phyloP scores from a whole-genome alignment of 23 tunicate genomes.

The Diplosoma virens region DNA sequence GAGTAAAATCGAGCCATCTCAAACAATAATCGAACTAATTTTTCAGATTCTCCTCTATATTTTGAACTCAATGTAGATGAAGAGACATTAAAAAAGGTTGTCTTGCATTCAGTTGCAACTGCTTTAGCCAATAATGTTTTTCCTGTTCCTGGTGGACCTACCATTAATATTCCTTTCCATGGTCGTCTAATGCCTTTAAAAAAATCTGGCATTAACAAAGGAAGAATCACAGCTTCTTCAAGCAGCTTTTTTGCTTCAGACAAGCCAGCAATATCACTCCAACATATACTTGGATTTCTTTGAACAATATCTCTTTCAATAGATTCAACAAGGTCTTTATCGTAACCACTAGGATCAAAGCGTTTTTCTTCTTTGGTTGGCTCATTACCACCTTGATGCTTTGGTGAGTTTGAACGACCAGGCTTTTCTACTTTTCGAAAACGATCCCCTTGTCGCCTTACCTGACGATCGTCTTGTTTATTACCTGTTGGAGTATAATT shows the following conservation, averaged over 20 bases:
- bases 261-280: constrained; percentile 91
- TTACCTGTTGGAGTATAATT: constrained; percentile 22
- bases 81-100: constrained; percentile 95
- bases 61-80: constrained; percentile 95
- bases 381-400: constrained; percentile 43
- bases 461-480: constrained; percentile 36
- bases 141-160: constrained; percentile 98
- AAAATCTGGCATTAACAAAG: constrained; percentile 91
- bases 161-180: constrained; percentile 96
- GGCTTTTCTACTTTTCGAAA: constrained; percentile 22
- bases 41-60: constrained; percentile 95
- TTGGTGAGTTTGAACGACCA: constrained; percentile 67
- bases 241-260: constrained; percentile 82
- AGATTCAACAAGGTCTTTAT: constrained; percentile 90
- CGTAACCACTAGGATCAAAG: constrained; percentile 92
- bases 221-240: constrained; percentile 94
- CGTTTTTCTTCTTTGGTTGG: constrained; percentile 56
- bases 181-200: constrained; percentile 95
- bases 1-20: constrained; percentile 99
- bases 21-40: constrained; percentile 80
- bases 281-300: constrained; percentile 77
- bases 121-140: constrained; percentile 96
- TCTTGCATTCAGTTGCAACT: constrained; percentile 97
- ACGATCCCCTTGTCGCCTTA: constrained; percentile 22
- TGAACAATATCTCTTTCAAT: constrained; percentile 92